A percentile compares a stretch with the other conserved stretches of the same genome.
Conservation (phyloP, 2,113 vertebrate species). For the Alces alces region DNA sequence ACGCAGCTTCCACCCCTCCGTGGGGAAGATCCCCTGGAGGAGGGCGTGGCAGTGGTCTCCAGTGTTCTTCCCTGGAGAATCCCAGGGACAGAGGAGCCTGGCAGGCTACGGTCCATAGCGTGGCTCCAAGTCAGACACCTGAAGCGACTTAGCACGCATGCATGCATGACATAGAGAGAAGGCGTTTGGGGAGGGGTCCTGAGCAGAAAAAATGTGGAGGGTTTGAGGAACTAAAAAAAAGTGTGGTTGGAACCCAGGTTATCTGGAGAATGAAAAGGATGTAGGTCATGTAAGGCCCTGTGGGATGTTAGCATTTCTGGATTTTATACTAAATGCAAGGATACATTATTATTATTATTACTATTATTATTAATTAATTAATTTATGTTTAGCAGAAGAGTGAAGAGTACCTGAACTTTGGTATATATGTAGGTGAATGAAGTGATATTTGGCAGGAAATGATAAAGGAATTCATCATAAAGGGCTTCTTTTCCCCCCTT, state of each 20-base stretch:
- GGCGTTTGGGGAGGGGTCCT: background rate
- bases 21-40: background rate
- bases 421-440: background rate
- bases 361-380: background rate
- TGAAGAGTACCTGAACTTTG: background rate
- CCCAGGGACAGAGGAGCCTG: background rate
- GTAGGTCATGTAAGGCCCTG: background rate
- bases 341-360: background rate
- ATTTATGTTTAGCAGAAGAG: background rate
- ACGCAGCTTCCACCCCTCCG: background rate
- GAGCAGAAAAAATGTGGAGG: background rate
- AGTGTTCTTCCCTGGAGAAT: background rate
- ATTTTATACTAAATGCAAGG: background rate
- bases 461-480: background rate
- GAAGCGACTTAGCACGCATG: background rate
- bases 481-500: background rate
- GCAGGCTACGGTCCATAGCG: background rate
- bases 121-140: background rate
- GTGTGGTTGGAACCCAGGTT: background rate
- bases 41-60: background rate
- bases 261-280: background rate
- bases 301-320: background rate
- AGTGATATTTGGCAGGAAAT: background rate
- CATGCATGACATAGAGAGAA: background rate
- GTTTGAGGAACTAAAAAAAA: background rate